Evolutionary conservation across 2,113 vertebrate genomes (phyloP).

Genomic region (Mormyrus iriodes): DNA sequence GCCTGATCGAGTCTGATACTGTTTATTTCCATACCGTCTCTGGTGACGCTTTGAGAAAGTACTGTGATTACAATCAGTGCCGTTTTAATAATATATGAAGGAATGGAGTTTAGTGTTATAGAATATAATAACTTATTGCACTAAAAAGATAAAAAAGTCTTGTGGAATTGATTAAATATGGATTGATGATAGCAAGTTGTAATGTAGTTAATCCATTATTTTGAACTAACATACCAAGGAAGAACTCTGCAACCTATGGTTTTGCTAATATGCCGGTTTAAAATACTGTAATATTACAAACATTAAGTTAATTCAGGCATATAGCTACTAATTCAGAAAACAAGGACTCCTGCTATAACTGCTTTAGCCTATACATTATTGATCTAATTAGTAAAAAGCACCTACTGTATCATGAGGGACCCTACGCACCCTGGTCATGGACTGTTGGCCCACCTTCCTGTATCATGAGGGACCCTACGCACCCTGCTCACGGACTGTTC

Average conservation of each 20-base stretch:
- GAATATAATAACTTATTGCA: not conserved
- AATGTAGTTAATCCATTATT: not conserved
- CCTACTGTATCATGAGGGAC: too few species aligned
- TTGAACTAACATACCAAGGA: not conserved
- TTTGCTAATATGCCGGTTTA: not conserved
- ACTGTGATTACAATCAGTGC: not conserved
- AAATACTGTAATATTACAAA: not conserved
- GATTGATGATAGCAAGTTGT: not conserved
- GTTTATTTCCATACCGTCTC: conserved; percentile 7
- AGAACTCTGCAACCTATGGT: not conserved
- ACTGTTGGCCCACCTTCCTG: too few species aligned
- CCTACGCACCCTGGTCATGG: too few species aligned
- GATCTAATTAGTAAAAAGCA: not conserved
- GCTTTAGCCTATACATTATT: not conserved
- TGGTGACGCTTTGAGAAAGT: not conserved
- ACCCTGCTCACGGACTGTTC: too few species aligned
- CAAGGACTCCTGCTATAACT: not conserved
- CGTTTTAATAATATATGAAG: conserved; percentile 5
- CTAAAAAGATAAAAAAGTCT: not conserved
- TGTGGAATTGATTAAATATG: not conserved
- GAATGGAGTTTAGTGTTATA: not conserved
- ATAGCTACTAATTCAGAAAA: not conserved
- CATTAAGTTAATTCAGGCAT: not conserved
- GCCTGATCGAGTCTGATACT: not conserved
- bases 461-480: too few species aligned